Base-by-base conservation (phyloP, 2,888 invertebrate species). In the Cantharis lateralis region DNA sequence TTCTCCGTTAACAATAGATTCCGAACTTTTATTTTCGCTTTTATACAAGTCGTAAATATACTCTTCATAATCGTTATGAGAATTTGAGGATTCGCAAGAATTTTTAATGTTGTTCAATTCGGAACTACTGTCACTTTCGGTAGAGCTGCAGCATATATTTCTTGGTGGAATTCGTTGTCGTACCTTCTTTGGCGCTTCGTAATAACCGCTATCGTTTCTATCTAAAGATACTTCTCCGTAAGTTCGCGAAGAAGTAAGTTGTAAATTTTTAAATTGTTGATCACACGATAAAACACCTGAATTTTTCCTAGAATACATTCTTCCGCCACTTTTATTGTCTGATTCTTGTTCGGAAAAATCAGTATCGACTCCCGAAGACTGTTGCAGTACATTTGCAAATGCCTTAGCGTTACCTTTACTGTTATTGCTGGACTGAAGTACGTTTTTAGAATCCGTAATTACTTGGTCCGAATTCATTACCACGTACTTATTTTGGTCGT, bases 151-250 rank as follows among this genome's bases (percentile, higher is more conserved):
- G 62, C 83, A 84, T 62, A 88, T 85, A 69, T 87, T 84, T 71
- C 84, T 84, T 1, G 88, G 87, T 0, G 87, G 88, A 28, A 88
- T 82, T 61, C 88, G 80, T 79, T 88, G 88, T 13, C 88, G 79
- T 0, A 87, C 84, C 79, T 87, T 88, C 69, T 85, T 87, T 5
- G 74, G 83, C 24, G 85, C 83, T 69, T 88, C 87, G 81, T 87
- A 87, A 75, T 87, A 87, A 9, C 87, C 87, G 78, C 86, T 86
- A 74, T 87, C 87, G 78, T 85, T 84, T 72, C 86, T 82, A 70
- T 83, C 84, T 20, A 87, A 79, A 70, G 69, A 74, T 9, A 72
- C 76, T 26, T 80, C 76, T 26, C 16, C 72, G 48, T 72, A 64
- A 13, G 48, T 66, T 28, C 63, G 32, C 26, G 68, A 28, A 62